These are phyloP conservation scores for Linnaemya vulpina DNA, from an alignment of 2,888 invertebrate species.

Conservation along the genomic window DNA sequence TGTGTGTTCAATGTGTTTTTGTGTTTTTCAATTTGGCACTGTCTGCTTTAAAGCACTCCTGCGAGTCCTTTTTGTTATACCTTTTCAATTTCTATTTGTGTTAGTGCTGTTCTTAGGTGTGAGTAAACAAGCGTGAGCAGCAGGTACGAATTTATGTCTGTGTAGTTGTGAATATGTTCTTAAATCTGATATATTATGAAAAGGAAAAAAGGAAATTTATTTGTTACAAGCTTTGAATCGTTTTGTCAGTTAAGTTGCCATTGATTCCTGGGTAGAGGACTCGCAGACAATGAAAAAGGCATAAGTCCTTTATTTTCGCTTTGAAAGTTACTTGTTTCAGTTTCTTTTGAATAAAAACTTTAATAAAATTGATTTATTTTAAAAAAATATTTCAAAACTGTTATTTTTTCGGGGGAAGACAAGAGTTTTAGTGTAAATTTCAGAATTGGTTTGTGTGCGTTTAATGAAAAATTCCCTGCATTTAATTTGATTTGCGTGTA, in stretches of 20 bases:
- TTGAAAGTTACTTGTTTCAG: too few relatives aligned
- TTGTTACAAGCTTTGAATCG: constrained; percentile 44
- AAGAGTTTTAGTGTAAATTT: too few relatives aligned
- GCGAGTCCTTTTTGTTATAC: not conserved
- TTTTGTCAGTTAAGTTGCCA: constrained; percentile 58
- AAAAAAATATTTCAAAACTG: too few relatives aligned
- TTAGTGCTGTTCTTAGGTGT: not conserved
- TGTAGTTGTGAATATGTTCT: not conserved
- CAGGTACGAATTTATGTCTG: not conserved
- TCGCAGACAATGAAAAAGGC: too few relatives aligned
- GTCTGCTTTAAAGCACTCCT: not conserved
- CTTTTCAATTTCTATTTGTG: not conserved
- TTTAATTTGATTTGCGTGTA: too few relatives aligned
- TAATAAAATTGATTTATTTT: too few relatives aligned
- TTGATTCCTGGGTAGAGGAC: constrained; percentile 11
- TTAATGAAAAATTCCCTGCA: too few relatives aligned
- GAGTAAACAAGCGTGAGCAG: not conserved
- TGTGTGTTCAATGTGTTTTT: too few relatives aligned
- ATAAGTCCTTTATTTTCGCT: too few relatives aligned
- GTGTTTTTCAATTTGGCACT: not conserved
- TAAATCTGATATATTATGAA: not conserved
- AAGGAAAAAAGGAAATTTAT: constrained; percentile 13
- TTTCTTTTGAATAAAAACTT: too few relatives aligned
- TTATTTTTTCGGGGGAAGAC: too few relatives aligned
- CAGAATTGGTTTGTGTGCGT: too few relatives aligned